A percentile compares a stretch with the other conserved stretches of the same genome.
Evolutionary conservation across 2,113 vertebrate genomes (phyloP).

Genomic region (Gorsachius goisagi): DNA sequence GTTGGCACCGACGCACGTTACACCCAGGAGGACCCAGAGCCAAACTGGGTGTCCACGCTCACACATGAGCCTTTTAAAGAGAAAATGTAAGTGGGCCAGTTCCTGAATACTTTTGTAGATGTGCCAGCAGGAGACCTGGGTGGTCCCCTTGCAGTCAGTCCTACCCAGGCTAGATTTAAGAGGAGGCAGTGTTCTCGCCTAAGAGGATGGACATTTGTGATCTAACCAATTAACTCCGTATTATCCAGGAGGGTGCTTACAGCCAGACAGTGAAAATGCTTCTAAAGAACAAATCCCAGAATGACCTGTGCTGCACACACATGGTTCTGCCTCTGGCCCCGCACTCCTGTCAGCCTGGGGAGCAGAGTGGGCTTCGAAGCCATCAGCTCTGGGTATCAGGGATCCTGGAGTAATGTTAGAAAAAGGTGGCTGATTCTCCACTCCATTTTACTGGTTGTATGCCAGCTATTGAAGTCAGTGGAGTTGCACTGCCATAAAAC

Average conservation of each 20-base stretch:
- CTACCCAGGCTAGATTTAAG: not conserved
- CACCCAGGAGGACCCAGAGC: not conserved
- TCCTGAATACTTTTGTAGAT: not conserved
- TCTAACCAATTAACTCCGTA: not conserved
- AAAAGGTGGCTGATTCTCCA: not conserved
- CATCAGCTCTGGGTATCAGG: not conserved
- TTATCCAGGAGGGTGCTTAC: not conserved
- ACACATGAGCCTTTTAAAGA: not conserved
- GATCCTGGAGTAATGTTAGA: not conserved
- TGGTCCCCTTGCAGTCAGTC: not conserved
- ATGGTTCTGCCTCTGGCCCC: not conserved
- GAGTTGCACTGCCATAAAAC: not conserved
- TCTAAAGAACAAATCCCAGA: not conserved
- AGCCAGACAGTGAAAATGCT: not conserved
- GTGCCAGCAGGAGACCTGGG: not conserved
- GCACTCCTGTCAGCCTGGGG: accelerated
- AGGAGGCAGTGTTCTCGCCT: not conserved
- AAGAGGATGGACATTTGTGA: not conserved
- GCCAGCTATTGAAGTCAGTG: not conserved
- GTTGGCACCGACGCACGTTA: not conserved
- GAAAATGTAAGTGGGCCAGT: not conserved
- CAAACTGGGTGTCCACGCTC: not conserved
- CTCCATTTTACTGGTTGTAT: not conserved
- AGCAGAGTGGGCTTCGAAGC: not conserved
- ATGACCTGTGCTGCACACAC: not conserved